Conservation (phyloP, 2,888 invertebrate genomes). For the Ochlodes sylvanus region DNA sequence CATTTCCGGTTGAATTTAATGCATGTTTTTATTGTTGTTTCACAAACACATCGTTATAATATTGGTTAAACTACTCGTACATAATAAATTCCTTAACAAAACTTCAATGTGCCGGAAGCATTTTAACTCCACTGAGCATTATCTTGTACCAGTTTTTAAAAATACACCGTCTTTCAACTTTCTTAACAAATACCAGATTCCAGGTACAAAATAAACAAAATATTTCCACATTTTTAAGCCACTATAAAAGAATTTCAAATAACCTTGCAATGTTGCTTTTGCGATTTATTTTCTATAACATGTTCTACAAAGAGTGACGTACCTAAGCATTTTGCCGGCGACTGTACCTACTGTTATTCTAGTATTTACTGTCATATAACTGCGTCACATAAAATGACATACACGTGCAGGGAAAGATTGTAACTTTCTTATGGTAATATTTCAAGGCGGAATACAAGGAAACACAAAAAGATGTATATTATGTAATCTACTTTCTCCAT, state of each 20-base stretch:
- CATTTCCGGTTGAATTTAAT: too few species aligned
- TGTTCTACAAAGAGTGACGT: slow-evolving; percentile 12
- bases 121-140: not conserved
- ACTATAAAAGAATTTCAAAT: slow-evolving; percentile 32
- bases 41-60: too few species aligned
- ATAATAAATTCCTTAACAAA: too few species aligned
- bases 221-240: slow-evolving; percentile 9
- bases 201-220: slow-evolving; percentile 5
- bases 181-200: slow-evolving; percentile 4
- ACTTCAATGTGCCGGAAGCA: not conserved
- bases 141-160: not conserved
- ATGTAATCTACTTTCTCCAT: slow-evolving; percentile 6
- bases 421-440: slow-evolving; percentile 38
- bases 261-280: slow-evolving; percentile 16
- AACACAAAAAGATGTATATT: slow-evolving; percentile 2
- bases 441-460: slow-evolving; percentile 19
- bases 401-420: slow-evolving; percentile 28
- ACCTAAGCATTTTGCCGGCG: slow-evolving; percentile 27
- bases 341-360: slow-evolving; percentile 34
- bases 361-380: slow-evolving; percentile 31
- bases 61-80: too few species aligned
- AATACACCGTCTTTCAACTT: not conserved
- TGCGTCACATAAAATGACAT: slow-evolving; percentile 32
- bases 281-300: slow-evolving; percentile 30
- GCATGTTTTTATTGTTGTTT: too few species aligned